These are phyloP conservation scores for Paraescarpia echinospica DNA, from an alignment of 1,140 invertebrate species.

Conservation along the genomic window DNA sequence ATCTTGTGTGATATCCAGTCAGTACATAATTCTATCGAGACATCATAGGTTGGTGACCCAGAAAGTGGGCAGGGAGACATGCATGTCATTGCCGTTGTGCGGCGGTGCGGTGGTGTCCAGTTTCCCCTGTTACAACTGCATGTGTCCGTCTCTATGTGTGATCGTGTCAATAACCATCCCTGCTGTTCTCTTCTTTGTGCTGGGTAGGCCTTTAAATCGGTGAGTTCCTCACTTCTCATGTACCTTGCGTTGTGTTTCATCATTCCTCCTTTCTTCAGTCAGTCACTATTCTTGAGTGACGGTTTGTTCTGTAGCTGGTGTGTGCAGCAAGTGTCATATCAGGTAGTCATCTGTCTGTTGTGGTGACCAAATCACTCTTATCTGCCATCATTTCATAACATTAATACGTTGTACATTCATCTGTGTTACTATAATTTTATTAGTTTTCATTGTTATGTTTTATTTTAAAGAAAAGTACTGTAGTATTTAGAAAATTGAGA, in stretches of 20 bases:
- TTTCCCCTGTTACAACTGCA: constrained; percentile 2
- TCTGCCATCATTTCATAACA: not conserved
- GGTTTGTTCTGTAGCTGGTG: not conserved
- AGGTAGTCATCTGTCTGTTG: not conserved
- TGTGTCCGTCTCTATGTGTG: not conserved
- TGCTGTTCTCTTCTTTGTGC: constrained; percentile 33
- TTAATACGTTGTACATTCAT: not conserved
- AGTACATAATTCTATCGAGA: not conserved
- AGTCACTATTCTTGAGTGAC: not conserved
- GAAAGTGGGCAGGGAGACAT: not conserved
- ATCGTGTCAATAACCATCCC: constrained; percentile 32
- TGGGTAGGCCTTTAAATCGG: constrained; percentile 60
- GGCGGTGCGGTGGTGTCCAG: not conserved
- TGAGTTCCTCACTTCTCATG: constrained; percentile 47
- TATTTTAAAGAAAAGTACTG: no score
- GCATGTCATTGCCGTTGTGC: not conserved
- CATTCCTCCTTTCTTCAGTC: not conserved
- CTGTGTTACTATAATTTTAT: not conserved
- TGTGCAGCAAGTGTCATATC: not conserved
- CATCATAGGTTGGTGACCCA: not conserved
- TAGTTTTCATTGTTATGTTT: not conserved
- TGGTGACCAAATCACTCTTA: not conserved
- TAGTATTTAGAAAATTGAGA: no score
- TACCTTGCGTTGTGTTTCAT: not conserved
- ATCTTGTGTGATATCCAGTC: no score